Percentiles rank a stretch among this genome's conserved stretches.
Evolutionary conservation across 2,113 vertebrate genomes (phyloP).

Genomic region (Chaetorhynchus papuensis): DNA sequence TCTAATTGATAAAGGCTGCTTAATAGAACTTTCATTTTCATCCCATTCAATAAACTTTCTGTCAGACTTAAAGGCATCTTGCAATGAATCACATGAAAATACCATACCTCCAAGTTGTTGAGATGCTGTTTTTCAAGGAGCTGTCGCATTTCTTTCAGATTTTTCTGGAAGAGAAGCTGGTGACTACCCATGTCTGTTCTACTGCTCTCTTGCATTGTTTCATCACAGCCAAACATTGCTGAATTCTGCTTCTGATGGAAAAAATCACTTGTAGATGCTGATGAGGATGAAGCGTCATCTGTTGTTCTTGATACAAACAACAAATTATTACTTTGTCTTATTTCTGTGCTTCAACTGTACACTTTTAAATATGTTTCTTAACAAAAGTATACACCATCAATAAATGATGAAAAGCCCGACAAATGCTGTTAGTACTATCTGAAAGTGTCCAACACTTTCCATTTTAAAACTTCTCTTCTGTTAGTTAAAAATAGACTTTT

Average conservation of each 20-base stretch:
- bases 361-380: not conserved
- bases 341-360: not conserved
- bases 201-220: slow-evolving; percentile 70
- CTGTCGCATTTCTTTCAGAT: slow-evolving; percentile 71
- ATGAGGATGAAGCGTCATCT: slow-evolving; percentile 68
- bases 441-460: not conserved
- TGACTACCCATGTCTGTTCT: slow-evolving; percentile 32
- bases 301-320: slow-evolving; percentile 68
- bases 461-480: not conserved
- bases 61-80: not conserved
- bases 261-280: slow-evolving; percentile 56
- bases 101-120: slow-evolving; percentile 70
- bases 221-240: slow-evolving; percentile 59
- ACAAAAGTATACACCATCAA: not conserved
- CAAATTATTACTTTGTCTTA: slow-evolving; percentile 40
- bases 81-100: not conserved
- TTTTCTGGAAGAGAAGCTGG: slow-evolving; percentile 69
- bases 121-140: slow-evolving; percentile 72
- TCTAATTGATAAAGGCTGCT: not conserved
- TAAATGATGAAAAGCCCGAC: not conserved
- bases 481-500: not conserved
- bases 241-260: slow-evolving; percentile 61
- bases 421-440: not conserved
- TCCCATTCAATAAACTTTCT: not conserved
- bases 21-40: not conserved